Percentiles rank a stretch among this genome's conserved stretches.
phyloP scores from a whole-genome alignment of 1,140 invertebrate species.

The Bombus vancouverensis region DNA sequence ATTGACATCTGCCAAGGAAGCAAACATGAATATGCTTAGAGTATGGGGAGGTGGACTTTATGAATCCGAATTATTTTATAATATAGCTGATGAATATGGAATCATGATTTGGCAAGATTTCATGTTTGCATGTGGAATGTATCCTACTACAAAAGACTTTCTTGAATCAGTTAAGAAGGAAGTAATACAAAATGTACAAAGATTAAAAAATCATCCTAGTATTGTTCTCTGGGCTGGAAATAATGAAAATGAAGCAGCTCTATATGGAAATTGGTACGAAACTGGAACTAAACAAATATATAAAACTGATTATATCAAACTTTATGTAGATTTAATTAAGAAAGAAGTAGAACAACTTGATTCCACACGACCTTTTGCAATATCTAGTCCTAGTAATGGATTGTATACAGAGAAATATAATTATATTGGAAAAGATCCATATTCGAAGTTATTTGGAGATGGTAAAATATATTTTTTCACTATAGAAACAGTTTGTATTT shows the following conservation, averaged over 20 bases:
- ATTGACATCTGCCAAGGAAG: conserved; percentile 88
- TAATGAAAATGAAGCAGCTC: conserved; percentile 98
- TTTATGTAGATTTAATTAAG: conserved; percentile 93
- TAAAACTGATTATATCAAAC: conserved; percentile 91
- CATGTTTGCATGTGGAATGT: conserved; percentile 99
- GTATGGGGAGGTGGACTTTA: conserved; percentile 99
- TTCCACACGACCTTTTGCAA: conserved; percentile 86
- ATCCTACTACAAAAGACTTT: conserved; percentile 91
- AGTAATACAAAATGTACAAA: conserved; percentile 91
- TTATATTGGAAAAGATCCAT: conserved; percentile 90
- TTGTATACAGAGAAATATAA: conserved; percentile 88
- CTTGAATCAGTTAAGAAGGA: conserved; percentile 90
- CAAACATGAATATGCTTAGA: conserved; percentile 96
- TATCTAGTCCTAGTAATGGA: conserved; percentile 97
- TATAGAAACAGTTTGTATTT: neutral
- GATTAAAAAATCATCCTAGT: conserved; percentile 94
- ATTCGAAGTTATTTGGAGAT: conserved; percentile 93
- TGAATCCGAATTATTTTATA: conserved; percentile 96
- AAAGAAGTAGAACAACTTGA: conserved; percentile 86
- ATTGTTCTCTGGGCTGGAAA: conserved; percentile 96
- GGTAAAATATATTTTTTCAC: conserved; percentile 81
- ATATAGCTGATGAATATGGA: conserved; percentile 90
- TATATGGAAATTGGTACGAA: conserved; percentile 93
- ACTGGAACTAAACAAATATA: conserved; percentile 85
- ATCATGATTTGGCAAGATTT: conserved; percentile 97